A percentile compares a stretch with the other conserved stretches of the same genome.
Evolutionary conservation across 2,797 vertebrate genomes (phyloP).

Genomic region (Danio choprae): DNA sequence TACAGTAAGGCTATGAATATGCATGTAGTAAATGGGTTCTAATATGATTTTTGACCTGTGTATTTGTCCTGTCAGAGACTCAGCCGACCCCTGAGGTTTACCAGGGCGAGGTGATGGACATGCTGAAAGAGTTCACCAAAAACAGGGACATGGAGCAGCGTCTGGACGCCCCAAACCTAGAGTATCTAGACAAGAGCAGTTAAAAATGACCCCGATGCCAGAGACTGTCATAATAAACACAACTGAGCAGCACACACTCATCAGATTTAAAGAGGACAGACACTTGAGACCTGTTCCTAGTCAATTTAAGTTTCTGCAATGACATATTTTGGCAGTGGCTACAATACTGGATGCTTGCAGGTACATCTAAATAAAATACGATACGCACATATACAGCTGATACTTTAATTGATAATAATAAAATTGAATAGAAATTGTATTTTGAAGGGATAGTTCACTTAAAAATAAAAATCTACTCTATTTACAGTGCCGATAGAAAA

Average conservation of each 20-base stretch:
- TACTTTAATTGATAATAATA: not conserved
- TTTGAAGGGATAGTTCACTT: too few species aligned
- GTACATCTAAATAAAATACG: not conserved
- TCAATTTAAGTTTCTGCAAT: not conserved
- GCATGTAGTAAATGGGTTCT: not conserved
- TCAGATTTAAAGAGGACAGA: not conserved
- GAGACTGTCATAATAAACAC: constrained; percentile 1
- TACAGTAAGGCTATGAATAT: not conserved
- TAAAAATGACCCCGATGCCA: not conserved
- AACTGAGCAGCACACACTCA: not conserved
- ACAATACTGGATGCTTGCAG: not conserved
- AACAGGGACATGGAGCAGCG: constrained; percentile 92
- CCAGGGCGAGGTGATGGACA: constrained; percentile 88
- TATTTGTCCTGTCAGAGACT: constrained; percentile 76
- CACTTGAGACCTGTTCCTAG: not conserved
- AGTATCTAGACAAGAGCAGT: constrained; percentile 81
- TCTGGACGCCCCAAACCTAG: constrained; percentile 88
- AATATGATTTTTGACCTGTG: not conserved
- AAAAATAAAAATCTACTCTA: not conserved
- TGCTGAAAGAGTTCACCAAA: constrained; percentile 91
- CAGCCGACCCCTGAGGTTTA: constrained; percentile 86
- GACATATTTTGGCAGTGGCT: not conserved
- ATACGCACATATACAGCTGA: not conserved
- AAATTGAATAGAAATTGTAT: too few species aligned
- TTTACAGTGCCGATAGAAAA: too few species aligned